Conservation (phyloP, 2,113 vertebrate genomes). For the Chionodraco myersi region DNA sequence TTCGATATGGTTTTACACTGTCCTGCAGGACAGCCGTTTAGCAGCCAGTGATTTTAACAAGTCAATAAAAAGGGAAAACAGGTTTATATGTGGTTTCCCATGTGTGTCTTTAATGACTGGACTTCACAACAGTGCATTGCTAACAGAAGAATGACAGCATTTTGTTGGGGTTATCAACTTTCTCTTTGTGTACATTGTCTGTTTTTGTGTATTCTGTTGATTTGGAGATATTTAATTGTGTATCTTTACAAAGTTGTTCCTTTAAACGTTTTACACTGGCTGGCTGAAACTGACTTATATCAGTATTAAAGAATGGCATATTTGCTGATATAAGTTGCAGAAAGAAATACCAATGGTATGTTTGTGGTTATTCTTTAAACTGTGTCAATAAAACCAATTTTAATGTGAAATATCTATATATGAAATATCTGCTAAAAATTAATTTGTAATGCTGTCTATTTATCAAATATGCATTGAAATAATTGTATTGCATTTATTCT, state of each 20-base stretch:
- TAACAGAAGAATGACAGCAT: neutral
- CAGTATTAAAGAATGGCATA: neutral
- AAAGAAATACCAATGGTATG: neutral
- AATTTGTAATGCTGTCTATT: neutral
- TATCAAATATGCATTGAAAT: neutral
- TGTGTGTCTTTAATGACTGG: slow-evolving; percentile 44
- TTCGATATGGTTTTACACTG: slow-evolving; percentile 66
- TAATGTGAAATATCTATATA: neutral
- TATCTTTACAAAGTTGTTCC: neutral
- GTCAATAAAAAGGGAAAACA: slow-evolving; percentile 68
- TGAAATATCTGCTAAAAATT: neutral
- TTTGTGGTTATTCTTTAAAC: neutral
- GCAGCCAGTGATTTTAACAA: slow-evolving; percentile 76
- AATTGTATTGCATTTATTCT: neutral
- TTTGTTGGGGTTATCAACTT: neutral
- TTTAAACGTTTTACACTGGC: neutral
- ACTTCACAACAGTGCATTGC: slow-evolving; percentile 2
- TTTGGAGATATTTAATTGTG: neutral
- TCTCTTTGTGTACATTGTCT: neutral
- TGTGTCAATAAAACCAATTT: neutral
- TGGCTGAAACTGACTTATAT: neutral
- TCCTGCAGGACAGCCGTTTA: slow-evolving; percentile 64
- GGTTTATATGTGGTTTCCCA: slow-evolving; percentile 49
- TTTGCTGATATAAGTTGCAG: neutral
- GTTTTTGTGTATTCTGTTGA: neutral